phyloP scores from a whole-genome alignment of 2,797 vertebrate species.

The Periophthalmus magnuspinnatus region DNA sequence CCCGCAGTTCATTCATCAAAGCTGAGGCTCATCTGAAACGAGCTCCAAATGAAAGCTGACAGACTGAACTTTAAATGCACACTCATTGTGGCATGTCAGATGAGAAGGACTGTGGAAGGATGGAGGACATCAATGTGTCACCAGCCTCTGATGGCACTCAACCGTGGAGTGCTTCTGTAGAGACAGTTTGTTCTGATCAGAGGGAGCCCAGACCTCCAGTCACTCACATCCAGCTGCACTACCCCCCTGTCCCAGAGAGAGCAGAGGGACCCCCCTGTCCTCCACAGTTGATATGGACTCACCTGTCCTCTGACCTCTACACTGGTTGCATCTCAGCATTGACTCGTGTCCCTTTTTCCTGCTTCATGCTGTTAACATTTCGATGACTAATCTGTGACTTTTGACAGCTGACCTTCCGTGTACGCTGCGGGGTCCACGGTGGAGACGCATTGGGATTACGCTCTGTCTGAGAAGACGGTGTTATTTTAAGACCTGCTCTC shows the following conservation, averaged over 20 bases:
- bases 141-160: slow-evolving; percentile 40
- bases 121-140: slow-evolving; percentile 53
- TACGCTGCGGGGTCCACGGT: slow-evolving; percentile 40
- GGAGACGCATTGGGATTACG: slow-evolving; percentile 46
- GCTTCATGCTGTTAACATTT: slow-evolving; percentile 49
- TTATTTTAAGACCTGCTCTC: slow-evolving; percentile 29
- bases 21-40: slow-evolving; percentile 16
- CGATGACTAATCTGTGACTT: slow-evolving; percentile 65
- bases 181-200: slow-evolving; percentile 20
- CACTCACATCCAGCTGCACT: slow-evolving; percentile 44
- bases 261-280: slow-evolving; percentile 1
- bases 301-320: slow-evolving; percentile 44
- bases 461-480: slow-evolving; percentile 38
- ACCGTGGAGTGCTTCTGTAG: slow-evolving; percentile 32
- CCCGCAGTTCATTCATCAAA: slow-evolving; percentile 18
- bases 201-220: slow-evolving; percentile 28
- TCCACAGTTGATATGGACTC: slow-evolving; percentile 38
- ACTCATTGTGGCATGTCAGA: slow-evolving; percentile 58
- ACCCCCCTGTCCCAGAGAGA: slow-evolving; percentile 29
- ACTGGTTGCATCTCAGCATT: slow-evolving; percentile 25
- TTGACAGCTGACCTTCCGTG: slow-evolving; percentile 62
- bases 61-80: slow-evolving; percentile 66
- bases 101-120: slow-evolving; percentile 32
- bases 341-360: slow-evolving; percentile 29
- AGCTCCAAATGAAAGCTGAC: slow-evolving; percentile 57